Evolutionary conservation across 2,888 invertebrate species (phyloP).

Genomic region (Epistrophella euchroma): DNA sequence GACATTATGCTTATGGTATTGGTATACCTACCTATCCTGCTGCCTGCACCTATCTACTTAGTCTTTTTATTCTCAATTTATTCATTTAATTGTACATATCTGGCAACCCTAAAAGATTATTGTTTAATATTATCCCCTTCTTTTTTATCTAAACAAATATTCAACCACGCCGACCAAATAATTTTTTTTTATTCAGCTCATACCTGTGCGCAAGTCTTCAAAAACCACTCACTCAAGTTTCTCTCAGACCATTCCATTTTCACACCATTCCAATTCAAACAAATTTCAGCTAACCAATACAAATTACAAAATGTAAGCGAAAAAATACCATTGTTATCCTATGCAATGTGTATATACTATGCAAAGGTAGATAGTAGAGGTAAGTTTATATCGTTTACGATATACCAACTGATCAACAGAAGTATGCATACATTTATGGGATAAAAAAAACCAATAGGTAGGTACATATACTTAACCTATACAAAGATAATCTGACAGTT

Average conservation of each 20-base stretch:
- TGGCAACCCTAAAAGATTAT: neutral
- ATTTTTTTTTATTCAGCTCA: slow-evolving; percentile 6
- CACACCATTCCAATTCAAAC: neutral
- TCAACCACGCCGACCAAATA: slow-evolving; percentile 31
- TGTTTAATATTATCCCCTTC: slow-evolving; percentile 1
- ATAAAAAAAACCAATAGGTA: too few relatives aligned
- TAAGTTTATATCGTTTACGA: slow-evolving; percentile 17
- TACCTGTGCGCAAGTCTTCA: slow-evolving; percentile 61
- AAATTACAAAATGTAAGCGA: neutral
- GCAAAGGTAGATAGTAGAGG: neutral
- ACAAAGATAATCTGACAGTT: slow-evolving; percentile 6
- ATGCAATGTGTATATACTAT: neutral
- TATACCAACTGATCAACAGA: neutral
- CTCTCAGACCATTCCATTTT: slow-evolving; percentile 25
- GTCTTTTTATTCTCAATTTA: too few relatives aligned
- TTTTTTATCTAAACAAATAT: slow-evolving; percentile 2
- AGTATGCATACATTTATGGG: neutral
- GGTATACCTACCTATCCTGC: too few relatives aligned
- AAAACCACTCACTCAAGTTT: slow-evolving; percentile 33
- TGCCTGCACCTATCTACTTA: too few relatives aligned
- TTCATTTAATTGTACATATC: too few relatives aligned
- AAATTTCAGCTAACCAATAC: slow-evolving; percentile 1
- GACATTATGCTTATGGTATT: too few relatives aligned
- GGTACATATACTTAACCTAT: too few relatives aligned
- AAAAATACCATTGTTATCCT: slow-evolving; percentile 9